Conservation (phyloP, 2,797 vertebrate genomes). For the Chiloscyllium punctatum region DNA sequence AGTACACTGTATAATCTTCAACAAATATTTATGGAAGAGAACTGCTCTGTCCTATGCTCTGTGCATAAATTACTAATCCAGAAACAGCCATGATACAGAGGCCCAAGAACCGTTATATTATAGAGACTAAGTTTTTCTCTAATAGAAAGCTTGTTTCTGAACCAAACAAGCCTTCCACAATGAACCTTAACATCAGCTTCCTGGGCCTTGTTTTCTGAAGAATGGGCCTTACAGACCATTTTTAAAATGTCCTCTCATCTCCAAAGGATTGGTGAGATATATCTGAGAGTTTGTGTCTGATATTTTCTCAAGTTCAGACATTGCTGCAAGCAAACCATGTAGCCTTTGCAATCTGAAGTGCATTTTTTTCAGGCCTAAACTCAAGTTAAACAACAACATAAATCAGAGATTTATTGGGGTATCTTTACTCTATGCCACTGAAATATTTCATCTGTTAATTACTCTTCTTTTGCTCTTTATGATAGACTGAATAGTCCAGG, state of each 20-base stretch:
- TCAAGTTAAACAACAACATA: neutral
- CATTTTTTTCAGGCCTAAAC: neutral
- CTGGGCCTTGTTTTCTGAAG: neutral
- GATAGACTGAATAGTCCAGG: neutral
- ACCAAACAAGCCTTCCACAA: neutral
- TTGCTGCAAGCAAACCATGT: neutral
- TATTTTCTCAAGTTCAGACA: neutral
- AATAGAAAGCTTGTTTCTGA: neutral
- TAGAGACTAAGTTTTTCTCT: neutral
- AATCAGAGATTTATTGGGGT: neutral
- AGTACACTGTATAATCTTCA: slow-evolving; percentile 33
- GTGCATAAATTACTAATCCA: slow-evolving; percentile 14
- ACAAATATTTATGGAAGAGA: slow-evolving; percentile 26
- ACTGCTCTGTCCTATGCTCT: neutral
- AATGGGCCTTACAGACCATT: too few species aligned
- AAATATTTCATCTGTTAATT: neutral
- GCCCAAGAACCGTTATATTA: neutral
- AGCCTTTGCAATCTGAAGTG: too few species aligned
- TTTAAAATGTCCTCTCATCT: neutral
- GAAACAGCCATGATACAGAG: neutral
- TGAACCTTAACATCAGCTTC: neutral
- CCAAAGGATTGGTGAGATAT: neutral
- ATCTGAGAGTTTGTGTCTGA: neutral
- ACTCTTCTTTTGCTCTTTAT: neutral
- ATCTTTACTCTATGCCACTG: neutral